phyloP scores from a whole-genome alignment of 1,140 invertebrate genomes.

The Medauroidea extradentata region DNA sequence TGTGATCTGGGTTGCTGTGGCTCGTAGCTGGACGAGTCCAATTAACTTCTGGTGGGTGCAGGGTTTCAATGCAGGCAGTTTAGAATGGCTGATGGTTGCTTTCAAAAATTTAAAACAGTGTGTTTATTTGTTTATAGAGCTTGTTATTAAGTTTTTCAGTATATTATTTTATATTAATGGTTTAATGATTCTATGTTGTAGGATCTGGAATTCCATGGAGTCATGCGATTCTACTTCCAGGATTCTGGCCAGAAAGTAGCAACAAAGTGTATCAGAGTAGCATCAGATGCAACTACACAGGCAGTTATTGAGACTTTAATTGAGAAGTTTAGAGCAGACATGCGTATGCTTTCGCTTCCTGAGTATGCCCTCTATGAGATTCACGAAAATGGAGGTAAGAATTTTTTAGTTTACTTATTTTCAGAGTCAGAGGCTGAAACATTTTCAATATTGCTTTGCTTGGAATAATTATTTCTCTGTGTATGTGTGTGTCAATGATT shows the following conservation, averaged over 20 bases:
- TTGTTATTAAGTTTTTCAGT: too few relatives aligned
- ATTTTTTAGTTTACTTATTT: too few relatives aligned
- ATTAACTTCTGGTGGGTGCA: too few relatives aligned
- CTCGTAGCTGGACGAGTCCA: too few relatives aligned
- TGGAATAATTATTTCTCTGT: neutral
- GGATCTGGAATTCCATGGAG: constrained; percentile 97
- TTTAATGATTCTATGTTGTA: constrained; percentile 48
- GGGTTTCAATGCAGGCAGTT: too few relatives aligned
- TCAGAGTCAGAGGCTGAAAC: too few relatives aligned
- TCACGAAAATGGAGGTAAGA: constrained; percentile 86
- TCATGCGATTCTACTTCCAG: constrained; percentile 99
- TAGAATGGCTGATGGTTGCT: too few relatives aligned
- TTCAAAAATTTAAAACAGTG: too few relatives aligned
- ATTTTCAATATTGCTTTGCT: constrained; percentile 9
- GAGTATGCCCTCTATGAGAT: constrained; percentile 97
- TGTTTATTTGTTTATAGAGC: too few relatives aligned
- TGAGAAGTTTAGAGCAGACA: constrained; percentile 99
- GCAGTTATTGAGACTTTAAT: constrained; percentile 96
- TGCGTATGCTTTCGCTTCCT: constrained; percentile 94
- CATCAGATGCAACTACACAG: constrained; percentile 89
- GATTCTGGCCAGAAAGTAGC: constrained; percentile 94
- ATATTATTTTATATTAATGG: too few relatives aligned
- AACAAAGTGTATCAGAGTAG: constrained; percentile 98
- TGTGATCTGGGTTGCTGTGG: too few relatives aligned
- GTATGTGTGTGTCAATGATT: too few relatives aligned